Percentiles rank a stretch among this genome's conserved stretches.
phyloP scores from a whole-genome alignment of 2,113 vertebrate genomes.

The Lichenostomus cassidix region DNA sequence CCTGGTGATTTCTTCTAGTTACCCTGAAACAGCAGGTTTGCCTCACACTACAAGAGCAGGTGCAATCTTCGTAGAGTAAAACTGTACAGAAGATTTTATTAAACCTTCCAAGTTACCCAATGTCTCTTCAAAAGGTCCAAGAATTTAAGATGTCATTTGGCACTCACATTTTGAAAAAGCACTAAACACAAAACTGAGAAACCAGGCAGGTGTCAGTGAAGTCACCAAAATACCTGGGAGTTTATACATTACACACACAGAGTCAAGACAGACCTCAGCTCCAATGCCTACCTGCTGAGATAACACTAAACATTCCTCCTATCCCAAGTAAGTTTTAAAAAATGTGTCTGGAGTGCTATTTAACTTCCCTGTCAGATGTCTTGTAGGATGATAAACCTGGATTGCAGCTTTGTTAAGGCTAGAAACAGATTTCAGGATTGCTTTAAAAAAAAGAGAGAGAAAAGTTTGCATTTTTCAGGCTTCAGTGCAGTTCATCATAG shows the following conservation, averaged over 20 bases:
- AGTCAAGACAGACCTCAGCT: not conserved
- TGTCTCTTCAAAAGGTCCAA: not conserved
- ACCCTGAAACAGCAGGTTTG: not conserved
- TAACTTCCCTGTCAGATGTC: slow-evolving; percentile 9
- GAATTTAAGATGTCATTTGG: not conserved
- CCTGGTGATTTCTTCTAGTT: not conserved
- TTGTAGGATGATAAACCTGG: slow-evolving; percentile 5
- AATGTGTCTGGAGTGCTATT: not conserved
- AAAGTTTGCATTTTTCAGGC: not conserved
- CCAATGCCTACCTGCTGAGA: not conserved
- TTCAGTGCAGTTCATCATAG: not conserved
- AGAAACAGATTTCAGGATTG: not conserved
- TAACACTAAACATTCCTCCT: not conserved
- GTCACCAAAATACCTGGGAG: not conserved
- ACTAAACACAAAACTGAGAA: not conserved
- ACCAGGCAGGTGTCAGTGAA: not conserved
- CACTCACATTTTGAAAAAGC: not conserved
- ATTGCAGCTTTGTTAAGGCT: not conserved
- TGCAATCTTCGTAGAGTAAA: not conserved
- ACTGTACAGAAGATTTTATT: not conserved
- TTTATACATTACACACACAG: not conserved
- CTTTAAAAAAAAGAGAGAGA: not conserved
- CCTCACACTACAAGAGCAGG: not conserved
- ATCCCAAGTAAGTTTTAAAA: not conserved
- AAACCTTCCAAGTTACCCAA: not conserved